Base-by-base conservation (phyloP, 2,888 invertebrate genomes). In the Drosophila meridiana region DNA sequence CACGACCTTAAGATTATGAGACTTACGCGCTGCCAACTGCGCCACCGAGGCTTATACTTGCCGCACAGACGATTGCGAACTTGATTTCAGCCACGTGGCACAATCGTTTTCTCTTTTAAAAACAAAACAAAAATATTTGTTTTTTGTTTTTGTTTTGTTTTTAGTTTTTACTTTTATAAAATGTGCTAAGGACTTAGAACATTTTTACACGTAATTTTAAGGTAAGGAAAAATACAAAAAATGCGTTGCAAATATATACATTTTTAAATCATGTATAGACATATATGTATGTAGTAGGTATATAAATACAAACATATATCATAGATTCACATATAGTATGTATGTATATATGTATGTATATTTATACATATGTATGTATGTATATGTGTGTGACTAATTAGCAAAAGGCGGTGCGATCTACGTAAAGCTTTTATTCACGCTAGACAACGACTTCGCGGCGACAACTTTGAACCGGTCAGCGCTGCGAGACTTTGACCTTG, bases 1-100 rank as follows among this genome's bases (percentile, higher is more conserved):
- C 92, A 92, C 91, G 87, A 93, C 92, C 93, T 93, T 93, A 92
- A 92, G 92, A 93, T 93, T 93, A 93, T 92, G 92, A 93, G 92
- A 92, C 92, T 92, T 92, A 92, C 92, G 92, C 92, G 92, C 92
- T 92, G 90, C 92, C 92, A 87, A 92, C 92, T 93, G 92, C 92
- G 92, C 92, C 92, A 93, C 91, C 92, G 92, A 93, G 92, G 92
- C 93, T 73, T 74, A 83, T 73, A 66, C 32, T 43, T 60, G 30
- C 30, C 1, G n/a, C 8, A 6, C 13, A 69, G 20, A 48, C 52
- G 40, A 63, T 59, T 66, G 71, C 56, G 32, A 20, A 75, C 13
- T 78, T 83, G 26, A 77, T 2, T 55, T 32, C 43, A 32, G 81
- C 81, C 72, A 83, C 83, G 83, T 88, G 77, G 86, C 86, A 13